Evolutionary conservation across 2,888 invertebrate species (phyloP), one percentile per base, ranked within the genome.

Genomic region (Cinara cedri): DNA sequence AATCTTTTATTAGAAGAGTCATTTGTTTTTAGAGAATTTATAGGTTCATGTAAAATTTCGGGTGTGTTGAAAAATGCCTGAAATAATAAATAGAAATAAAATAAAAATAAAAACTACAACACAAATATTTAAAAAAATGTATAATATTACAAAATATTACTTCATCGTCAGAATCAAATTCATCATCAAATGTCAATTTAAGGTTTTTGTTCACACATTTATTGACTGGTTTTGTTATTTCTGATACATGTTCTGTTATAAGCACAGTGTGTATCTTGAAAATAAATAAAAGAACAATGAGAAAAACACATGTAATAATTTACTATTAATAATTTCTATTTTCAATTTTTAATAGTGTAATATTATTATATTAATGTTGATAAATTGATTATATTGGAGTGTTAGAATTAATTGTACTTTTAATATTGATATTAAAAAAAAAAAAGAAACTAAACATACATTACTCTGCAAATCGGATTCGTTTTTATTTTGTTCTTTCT

Each of bases 121-220:
- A n/a, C n/a, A 63, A 21, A 72, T 26, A 13, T 57, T 24, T 46
- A 21, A 19, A 66, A 24, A 57, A 8, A 55, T 21, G 19, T 44
- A 11, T 44, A n/a, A 19, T 54, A 21, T 21, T 16, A 55, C 16
- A 44, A 49, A 46, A 66, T 26, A 70, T 78, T 60, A 78, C 78
- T 51, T 78, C 78, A 9, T 78, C 78, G 2, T 78, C 78, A 51
- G 70, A 78, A 70, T 78, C 78, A 51, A 78, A 78, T 51, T 16
- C 19, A 21, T 66, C 68, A 60, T 70, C 57, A 42, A 78, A 78
- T 44, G 54, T 24, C 16, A 75, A 44, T 54, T 54, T 74, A 11
- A 10, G 21, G n/a, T 42, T 74, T 21, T 16, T 44, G 3, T 10
- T 9, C 19, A 14, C 42, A 75, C 13, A 24, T 21, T 21, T 54